phyloP scores from a whole-genome alignment of 2,113 vertebrate genomes.

The Grammomys surdaster region DNA sequence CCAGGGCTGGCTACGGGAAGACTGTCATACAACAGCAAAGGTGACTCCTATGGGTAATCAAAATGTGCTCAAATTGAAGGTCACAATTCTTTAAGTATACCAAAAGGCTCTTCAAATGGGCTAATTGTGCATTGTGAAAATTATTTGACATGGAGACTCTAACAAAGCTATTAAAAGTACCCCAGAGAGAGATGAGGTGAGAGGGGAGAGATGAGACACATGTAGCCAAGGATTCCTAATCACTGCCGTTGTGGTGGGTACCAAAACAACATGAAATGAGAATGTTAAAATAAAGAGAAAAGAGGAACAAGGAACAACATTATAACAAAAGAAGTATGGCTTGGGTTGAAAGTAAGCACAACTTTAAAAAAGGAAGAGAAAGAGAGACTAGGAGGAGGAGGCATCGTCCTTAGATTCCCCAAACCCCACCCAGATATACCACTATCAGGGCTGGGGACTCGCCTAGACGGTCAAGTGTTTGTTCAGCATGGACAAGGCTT shows the following conservation, averaged over 20 bases:
- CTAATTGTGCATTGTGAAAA: neutral
- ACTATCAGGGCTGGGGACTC: neutral
- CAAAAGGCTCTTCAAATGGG: neutral
- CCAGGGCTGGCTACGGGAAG: neutral
- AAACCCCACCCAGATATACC: neutral
- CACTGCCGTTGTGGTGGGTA: neutral
- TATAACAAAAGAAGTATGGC: neutral
- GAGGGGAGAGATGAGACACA: neutral
- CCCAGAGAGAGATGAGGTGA: neutral
- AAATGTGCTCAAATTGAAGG: neutral
- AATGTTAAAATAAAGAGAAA: neutral
- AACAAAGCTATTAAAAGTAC: constrained; percentile 21
- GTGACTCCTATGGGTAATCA: neutral
- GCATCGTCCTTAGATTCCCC: neutral
- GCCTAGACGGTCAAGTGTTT: neutral
- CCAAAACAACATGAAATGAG: neutral
- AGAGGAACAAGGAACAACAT: neutral
- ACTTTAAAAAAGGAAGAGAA: neutral
- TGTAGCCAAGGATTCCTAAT: neutral
- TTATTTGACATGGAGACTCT: neutral
- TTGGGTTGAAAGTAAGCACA: neutral
- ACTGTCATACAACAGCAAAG: neutral
- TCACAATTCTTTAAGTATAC: neutral
- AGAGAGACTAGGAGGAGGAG: too few species aligned
- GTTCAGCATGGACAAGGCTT: neutral